Conservation (phyloP, 2,113 vertebrate species). For the Trichechus manatus region DNA sequence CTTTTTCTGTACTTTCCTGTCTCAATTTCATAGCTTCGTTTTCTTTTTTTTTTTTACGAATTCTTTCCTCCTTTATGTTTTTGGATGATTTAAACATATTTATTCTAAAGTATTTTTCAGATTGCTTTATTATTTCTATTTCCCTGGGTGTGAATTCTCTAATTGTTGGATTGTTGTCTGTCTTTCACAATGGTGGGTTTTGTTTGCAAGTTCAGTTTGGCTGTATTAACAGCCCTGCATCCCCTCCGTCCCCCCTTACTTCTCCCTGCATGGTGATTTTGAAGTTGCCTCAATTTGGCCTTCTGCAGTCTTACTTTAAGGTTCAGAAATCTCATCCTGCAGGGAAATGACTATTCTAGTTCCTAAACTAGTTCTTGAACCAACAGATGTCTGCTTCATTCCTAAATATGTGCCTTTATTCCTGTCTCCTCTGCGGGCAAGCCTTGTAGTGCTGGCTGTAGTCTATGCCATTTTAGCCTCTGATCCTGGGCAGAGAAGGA, state of each 20-base stretch:
- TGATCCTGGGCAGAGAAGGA: neutral
- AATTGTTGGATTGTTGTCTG: neutral
- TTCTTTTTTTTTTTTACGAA: neutral
- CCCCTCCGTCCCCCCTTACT: rapidly evolving
- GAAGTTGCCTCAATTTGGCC: neutral
- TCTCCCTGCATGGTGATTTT: no score
- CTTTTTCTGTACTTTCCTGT: neutral
- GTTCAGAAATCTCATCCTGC: neutral
- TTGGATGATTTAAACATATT: neutral
- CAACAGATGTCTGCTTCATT: neutral
- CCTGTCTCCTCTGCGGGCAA: neutral
- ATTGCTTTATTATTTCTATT: neutral
- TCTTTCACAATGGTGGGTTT: rapidly evolving
- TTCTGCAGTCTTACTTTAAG: neutral
- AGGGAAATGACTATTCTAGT: neutral
- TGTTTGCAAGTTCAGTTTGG: neutral
- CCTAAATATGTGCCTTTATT: neutral
- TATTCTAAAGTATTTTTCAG: neutral
- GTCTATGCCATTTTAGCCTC: neutral
- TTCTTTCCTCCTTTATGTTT: neutral
- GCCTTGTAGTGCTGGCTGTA: neutral
- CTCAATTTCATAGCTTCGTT: neutral
- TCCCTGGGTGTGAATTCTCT: neutral
- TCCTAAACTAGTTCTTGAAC: neutral
- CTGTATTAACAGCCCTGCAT: rapidly evolving